Evolutionary conservation across 1,140 invertebrate species (phyloP), one percentile per base, ranked within the genome.

Genomic region (Lepidurus couesii): DNA sequence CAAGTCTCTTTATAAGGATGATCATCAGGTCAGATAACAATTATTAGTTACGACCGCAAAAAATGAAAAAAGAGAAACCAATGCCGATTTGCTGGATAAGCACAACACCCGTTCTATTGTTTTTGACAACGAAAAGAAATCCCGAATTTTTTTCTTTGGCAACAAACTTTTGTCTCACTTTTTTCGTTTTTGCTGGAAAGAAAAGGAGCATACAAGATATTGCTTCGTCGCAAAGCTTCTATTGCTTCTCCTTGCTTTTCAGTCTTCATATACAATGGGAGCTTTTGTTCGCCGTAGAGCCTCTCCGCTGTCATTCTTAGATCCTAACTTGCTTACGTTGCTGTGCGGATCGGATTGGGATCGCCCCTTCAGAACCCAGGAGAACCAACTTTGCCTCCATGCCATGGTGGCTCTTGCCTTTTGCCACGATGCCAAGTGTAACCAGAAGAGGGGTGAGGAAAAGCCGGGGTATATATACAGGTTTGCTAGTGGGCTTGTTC

Each of bases 401-500:
- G 0, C 26, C 26, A 34, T 34, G 26, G 26, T 34, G 26, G 26
- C 26, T 1, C 26, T 21, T 65, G 47, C 21, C 21, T 21, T 13
- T 65, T n/a, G 53, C 13, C 5, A 65, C 16, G 53, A 65, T 16
- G n/a, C n/a, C n/a, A n/a, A 65, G 53, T 21, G 16, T 16, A 34
- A 34, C 53, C 8, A 65, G 21, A 65, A 65, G 53, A 65, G 53
- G 21, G 53, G 53, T 11, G 45, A 5, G 45, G 45, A 16, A 16
- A 16, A 16, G 45, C 16, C 1, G 45, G 45, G 53, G 53, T 7
- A 7, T n/a, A 65, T 65, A 65, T 21, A 65, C 16, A 65, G 53
- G 53, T n/a, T 65, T 9, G 53, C 53, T 65, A 65, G 53, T 65
- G 53, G 53, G 53, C 53, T 65, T 65, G 53, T 65, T 65, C 53